Evolutionary conservation across 2,113 vertebrate genomes (phyloP).

Genomic region (Noctilio leporinus): DNA sequence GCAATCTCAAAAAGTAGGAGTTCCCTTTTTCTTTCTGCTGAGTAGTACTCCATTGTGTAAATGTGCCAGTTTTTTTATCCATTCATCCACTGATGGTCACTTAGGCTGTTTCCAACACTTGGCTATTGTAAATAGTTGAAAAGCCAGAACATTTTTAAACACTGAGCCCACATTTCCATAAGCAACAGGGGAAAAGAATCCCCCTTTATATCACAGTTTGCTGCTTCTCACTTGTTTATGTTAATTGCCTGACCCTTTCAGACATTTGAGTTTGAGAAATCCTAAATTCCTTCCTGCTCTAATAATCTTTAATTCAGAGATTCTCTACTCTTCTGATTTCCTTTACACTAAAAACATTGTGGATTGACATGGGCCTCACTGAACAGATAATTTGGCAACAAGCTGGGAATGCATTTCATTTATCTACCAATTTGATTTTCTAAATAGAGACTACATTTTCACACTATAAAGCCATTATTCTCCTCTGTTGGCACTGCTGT

Average conservation of each 20-base stretch:
- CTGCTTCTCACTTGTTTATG: background rate
- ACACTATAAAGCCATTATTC: slow-evolving; percentile 53
- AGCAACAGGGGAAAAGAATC: background rate
- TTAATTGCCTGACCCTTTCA: slow-evolving; percentile 20
- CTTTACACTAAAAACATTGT: slow-evolving; percentile 28
- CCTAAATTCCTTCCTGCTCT: slow-evolving; percentile 5
- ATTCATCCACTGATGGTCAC: too few relatives aligned
- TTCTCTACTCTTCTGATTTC: slow-evolving; percentile 3
- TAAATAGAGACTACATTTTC: slow-evolving; percentile 50
- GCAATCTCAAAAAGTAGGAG: too few relatives aligned
- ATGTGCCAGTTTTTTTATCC: too few relatives aligned
- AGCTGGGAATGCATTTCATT: slow-evolving; percentile 40
- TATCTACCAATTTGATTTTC: slow-evolving; percentile 51
- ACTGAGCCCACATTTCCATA: background rate
- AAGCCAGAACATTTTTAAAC: slow-evolving; percentile 18
- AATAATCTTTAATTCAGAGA: background rate
- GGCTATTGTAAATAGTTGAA: too few relatives aligned
- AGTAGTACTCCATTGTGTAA: too few relatives aligned
- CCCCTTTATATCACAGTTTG: background rate
- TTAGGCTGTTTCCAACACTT: too few relatives aligned
- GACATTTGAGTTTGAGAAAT: slow-evolving; percentile 18
- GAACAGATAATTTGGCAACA: slow-evolving; percentile 59
- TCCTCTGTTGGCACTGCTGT: slow-evolving; percentile 8
- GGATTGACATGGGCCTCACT: background rate
- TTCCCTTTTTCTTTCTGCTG: too few relatives aligned